Percentiles rank a stretch among this genome's conserved stretches.
Conservation (phyloP, 1,140 invertebrate species). For the Hypothenemus hampei region DNA sequence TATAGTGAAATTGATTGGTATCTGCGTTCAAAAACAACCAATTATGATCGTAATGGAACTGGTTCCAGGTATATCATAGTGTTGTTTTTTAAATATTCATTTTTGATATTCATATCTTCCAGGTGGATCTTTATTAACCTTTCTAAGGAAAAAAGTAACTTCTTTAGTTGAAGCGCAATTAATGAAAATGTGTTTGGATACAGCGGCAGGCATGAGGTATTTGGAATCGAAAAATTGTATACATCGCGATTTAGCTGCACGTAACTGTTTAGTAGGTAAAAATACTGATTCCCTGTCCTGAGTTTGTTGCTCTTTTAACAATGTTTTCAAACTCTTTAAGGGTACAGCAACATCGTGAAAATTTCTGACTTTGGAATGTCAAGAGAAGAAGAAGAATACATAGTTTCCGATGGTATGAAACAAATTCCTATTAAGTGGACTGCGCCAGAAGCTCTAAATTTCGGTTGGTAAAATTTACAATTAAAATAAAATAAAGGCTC, state of each 20-base stretch:
- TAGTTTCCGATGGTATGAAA: slow-evolving; percentile 95
- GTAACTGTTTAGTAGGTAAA: slow-evolving; percentile 90
- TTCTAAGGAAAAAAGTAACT: slow-evolving; percentile 72
- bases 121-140: slow-evolving; percentile 87
- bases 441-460: slow-evolving; percentile 92
- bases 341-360: slow-evolving; percentile 82
- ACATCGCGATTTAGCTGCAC: slow-evolving; percentile 89
- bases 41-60: slow-evolving; percentile 99
- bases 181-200: slow-evolving; percentile 88
- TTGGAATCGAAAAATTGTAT: slow-evolving; percentile 95
- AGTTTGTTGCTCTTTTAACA: not conserved
- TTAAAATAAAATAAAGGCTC: too few species aligned
- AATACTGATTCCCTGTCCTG: not conserved
- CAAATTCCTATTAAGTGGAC: slow-evolving; percentile 99
- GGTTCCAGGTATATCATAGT: slow-evolving; percentile 66
- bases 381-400: slow-evolving; percentile 94
- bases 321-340: slow-evolving; percentile 42
- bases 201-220: slow-evolving; percentile 92
- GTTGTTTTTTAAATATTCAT: slow-evolving; percentile 12
- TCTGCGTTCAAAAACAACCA: slow-evolving; percentile 95
- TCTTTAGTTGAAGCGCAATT: slow-evolving; percentile 67
- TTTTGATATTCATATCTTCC: slow-evolving; percentile 13
- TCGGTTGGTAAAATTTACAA: slow-evolving; percentile 59
- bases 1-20: slow-evolving; percentile 93
- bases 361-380: slow-evolving; percentile 99